phyloP scores from a whole-genome alignment of 2,113 vertebrate genomes.

The Cinclus mexicanus region DNA sequence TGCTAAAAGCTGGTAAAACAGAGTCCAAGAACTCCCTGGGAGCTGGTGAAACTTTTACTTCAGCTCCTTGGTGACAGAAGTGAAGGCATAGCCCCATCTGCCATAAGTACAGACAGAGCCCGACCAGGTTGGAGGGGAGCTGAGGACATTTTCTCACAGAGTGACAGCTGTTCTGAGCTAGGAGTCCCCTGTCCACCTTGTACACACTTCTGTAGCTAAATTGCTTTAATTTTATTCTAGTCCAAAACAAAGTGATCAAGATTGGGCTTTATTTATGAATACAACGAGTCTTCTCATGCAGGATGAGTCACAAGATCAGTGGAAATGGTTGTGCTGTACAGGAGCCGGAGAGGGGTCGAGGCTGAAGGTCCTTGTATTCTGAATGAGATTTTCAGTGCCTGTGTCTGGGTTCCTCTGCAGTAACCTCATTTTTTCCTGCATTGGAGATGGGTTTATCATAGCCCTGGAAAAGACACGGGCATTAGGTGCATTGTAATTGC shows the following conservation, averaged over 20 bases:
- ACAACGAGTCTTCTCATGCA: accelerated
- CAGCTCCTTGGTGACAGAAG: background rate
- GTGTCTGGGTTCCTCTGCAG: background rate
- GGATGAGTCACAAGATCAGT: background rate
- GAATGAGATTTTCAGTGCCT: background rate
- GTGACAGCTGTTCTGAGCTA: background rate
- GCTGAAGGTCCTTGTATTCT: background rate
- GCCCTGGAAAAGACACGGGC: background rate
- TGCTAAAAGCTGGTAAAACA: background rate
- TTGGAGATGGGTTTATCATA: background rate
- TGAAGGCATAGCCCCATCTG: background rate
- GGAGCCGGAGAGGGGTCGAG: background rate
- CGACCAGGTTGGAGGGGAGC: accelerated
- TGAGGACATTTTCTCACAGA: accelerated
- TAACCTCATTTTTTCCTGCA: background rate
- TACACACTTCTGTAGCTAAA: background rate
- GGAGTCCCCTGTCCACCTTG: background rate
- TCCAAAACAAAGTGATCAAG: background rate
- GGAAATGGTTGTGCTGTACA: background rate
- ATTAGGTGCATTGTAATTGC: background rate
- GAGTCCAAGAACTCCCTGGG: background rate
- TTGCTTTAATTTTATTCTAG: background rate
- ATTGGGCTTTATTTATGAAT: background rate
- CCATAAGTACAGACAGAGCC: background rate
- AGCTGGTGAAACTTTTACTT: background rate